These are phyloP conservation scores for Timema cristinae DNA, from an alignment of 2,888 invertebrate species.

Conservation along the genomic window DNA sequence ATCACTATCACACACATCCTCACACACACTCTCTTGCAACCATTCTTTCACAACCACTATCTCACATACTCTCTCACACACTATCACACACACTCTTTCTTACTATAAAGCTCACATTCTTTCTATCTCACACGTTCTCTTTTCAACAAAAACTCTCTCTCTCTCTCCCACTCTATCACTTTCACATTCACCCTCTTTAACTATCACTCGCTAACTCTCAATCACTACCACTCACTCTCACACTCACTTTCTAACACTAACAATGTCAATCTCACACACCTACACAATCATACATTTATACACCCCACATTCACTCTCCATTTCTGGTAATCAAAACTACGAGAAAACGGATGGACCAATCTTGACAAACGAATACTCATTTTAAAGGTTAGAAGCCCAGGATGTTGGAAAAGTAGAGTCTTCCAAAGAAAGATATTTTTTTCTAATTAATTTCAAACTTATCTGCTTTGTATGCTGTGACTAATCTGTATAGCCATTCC, in stretches of 20 bases:
- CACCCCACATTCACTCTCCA: no score
- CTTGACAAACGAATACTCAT: no score
- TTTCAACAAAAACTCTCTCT: background rate
- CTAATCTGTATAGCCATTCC: no score
- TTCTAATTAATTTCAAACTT: no score
- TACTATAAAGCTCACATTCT: background rate
- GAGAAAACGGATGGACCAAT: no score
- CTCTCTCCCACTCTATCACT: background rate
- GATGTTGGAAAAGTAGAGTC: no score
- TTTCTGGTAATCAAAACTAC: no score
- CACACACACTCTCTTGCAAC: background rate
- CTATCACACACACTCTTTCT: no score
- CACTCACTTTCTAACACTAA: background rate
- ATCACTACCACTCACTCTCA: background rate
- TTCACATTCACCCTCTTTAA: background rate
- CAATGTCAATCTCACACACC: background rate
- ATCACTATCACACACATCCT: background rate
- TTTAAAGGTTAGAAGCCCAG: no score
- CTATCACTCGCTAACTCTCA: background rate
- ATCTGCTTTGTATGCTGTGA: no score
- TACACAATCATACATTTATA: background rate
- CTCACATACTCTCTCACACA: background rate
- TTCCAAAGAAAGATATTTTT: no score
- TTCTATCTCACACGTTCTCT: background rate
- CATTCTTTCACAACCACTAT: background rate